Base-by-base conservation (phyloP, 2,113 vertebrate species). In the Poeciliopsis occidentalis region DNA sequence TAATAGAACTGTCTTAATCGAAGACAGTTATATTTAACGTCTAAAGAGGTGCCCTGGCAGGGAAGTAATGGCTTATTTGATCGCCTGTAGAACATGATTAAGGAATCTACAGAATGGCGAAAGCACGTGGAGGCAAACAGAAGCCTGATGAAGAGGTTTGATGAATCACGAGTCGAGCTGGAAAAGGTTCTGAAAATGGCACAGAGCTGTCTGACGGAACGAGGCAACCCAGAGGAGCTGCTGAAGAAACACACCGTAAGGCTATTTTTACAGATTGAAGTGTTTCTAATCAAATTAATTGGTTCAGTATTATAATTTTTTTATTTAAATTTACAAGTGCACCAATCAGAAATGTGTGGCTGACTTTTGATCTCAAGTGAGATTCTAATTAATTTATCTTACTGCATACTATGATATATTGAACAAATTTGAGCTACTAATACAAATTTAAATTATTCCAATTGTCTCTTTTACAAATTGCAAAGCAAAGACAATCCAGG, bases 61-160 rank as follows among this genome's bases (percentile, higher is more conserved):
- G 22, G 51, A 1, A 31, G 64, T 47, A 4, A 10, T 15, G 0
- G 1, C 12, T 27, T 12, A 0, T 89, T 73, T 76, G 31, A 57
- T 57, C 92, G 79, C 90, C 39, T 86, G 61, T 51, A 96, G 98
- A 94, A 90, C 74, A 96, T 97, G 96, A 89, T 96, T 62, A 96
- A 95, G 88, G 97, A 97, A 86, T 96, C 96, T 10, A 94, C 92
- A 32, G 96, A 98, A n/a, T 99, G 97, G 98, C 95, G 95, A 80
- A 97, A 96, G 78, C 96, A 96, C 0, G 91, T 96, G 83, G 97
- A 99, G 90, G 95, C 95, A 44, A 99, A 98, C 88, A 98, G 95
- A 83, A 96, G 95, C 80, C 92, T 99, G 75, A 96, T 98, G 97
- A 98, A 97, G 93, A 96, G 97, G 63, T 99, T 99, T 90, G 97